Percentiles rank a stretch among this genome's conserved stretches.
Conservation (phyloP, 2,888 invertebrate genomes). For the Selenia dentaria region DNA sequence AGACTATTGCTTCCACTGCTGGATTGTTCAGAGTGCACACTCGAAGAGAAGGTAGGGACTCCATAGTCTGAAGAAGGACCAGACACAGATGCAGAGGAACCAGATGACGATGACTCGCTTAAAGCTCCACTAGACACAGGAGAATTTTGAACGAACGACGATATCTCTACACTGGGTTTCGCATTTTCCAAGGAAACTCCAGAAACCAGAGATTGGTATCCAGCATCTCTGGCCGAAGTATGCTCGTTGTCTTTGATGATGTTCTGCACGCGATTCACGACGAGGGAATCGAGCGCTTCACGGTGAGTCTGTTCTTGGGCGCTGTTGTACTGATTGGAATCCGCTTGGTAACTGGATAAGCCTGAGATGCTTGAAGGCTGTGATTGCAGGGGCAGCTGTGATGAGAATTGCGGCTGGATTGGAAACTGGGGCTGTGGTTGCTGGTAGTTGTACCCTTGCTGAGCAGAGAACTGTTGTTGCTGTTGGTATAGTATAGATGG, state of each 20-base stretch:
- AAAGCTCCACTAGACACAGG: constrained; percentile 39
- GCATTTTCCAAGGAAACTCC: constrained; percentile 71
- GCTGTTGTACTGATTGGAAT: constrained; percentile 62
- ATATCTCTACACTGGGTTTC: constrained; percentile 71
- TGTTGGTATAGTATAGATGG: constrained; percentile 30
- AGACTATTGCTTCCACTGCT: constrained; percentile 36
- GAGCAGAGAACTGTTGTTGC: constrained; percentile 38
- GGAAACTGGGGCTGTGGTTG: constrained; percentile 36
- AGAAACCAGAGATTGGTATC: constrained; percentile 69
- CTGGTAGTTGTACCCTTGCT: constrained; percentile 34
- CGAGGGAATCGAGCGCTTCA: constrained; percentile 64
- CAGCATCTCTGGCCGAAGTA: constrained; percentile 63
- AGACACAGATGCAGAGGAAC: constrained; percentile 39
- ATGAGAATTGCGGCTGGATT: constrained; percentile 32
- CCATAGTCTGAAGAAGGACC: constrained; percentile 49
- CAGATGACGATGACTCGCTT: constrained; percentile 32
- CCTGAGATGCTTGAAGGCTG: constrained; percentile 42
- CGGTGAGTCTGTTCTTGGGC: constrained; percentile 49
- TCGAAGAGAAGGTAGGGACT: constrained; percentile 46
- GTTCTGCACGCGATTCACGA: constrained; percentile 64
- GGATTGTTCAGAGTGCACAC: constrained; percentile 32
- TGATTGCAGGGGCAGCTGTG: constrained; percentile 44
- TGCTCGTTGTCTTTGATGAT: constrained; percentile 73
- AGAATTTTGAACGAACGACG: constrained; percentile 71
- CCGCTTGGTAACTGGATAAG: constrained; percentile 69